Percentiles rank a stretch among this genome's conserved stretches.
phyloP scores from a whole-genome alignment of 1,140 invertebrate genomes.

The Cataglyphis hispanica region DNA sequence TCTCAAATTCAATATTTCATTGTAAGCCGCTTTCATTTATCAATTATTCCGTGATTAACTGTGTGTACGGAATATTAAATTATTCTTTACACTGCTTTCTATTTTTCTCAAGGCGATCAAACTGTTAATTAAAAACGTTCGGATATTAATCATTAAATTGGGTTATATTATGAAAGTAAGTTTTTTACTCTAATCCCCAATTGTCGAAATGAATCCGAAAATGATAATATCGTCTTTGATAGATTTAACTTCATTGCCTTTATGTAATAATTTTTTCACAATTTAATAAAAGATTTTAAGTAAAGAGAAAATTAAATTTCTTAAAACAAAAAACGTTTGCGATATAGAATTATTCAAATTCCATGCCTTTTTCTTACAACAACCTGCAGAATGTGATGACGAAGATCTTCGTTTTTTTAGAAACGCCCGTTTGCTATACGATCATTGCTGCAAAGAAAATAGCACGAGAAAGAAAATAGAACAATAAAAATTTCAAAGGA shows the following conservation, averaged over 20 bases:
- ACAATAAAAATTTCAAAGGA: neutral
- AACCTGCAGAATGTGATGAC: neutral
- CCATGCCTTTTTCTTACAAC: neutral
- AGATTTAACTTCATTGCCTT: neutral
- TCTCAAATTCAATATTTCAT: slow-evolving; percentile 19
- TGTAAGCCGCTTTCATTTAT: slow-evolving; percentile 37
- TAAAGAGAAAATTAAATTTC: neutral
- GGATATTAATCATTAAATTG: neutral
- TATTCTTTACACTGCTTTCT: neutral
- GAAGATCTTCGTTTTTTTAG: neutral
- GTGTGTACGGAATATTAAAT: neutral
- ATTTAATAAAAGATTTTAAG: slow-evolving; percentile 19
- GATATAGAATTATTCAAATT: neutral
- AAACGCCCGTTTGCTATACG: neutral
- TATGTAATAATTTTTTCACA: neutral
- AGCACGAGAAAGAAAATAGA: neutral
- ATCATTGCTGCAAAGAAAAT: neutral
- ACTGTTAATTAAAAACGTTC: neutral
- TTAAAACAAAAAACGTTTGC: neutral
- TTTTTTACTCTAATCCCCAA: no score
- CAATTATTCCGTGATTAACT: neutral
- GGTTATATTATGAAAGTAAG: neutral
- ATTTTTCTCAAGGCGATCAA: neutral
- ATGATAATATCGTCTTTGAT: neutral
- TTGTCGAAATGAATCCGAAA: neutral